Evolutionary conservation across 2,113 vertebrate genomes (phyloP).

Genomic region (Dolichotis patagonum): DNA sequence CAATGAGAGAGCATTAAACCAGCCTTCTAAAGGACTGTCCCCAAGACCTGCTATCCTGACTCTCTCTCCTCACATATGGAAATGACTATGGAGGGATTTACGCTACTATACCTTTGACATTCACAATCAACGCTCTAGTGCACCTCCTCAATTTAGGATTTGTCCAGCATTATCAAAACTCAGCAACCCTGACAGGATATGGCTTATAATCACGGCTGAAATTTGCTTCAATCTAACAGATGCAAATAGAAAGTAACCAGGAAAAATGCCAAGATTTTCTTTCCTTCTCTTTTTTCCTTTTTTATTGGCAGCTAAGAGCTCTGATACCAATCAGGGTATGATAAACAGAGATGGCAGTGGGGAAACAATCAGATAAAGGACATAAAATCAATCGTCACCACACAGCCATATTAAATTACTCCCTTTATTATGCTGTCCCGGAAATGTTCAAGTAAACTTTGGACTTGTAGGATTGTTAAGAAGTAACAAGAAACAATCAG

Average conservation of each 20-base stretch:
- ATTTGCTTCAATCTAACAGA: constrained; percentile 54
- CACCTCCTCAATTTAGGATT: constrained; percentile 45
- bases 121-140: constrained; percentile 58
- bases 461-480: not conserved
- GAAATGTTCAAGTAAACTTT: not conserved
- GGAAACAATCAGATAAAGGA: constrained; percentile 50
- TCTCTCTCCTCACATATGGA: not conserved
- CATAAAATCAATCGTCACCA: not conserved
- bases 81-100: not conserved
- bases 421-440: not conserved
- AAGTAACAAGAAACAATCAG: not conserved
- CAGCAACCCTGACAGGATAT: constrained; percentile 71
- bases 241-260: constrained; percentile 56
- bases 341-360: constrained; percentile 61
- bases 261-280: constrained; percentile 37
- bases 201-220: constrained; percentile 6
- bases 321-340: constrained; percentile 60
- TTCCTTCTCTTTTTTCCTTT: not conserved
- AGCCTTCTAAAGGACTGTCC: not conserved
- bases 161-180: constrained; percentile 65
- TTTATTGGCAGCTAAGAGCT: not conserved
- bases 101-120: not conserved
- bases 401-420: constrained; percentile 11
- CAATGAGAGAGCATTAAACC: not conserved
- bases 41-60: fast-evolving